phyloP scores from a whole-genome alignment of 2,113 vertebrate species.

The Odocoileus hemionus region DNA sequence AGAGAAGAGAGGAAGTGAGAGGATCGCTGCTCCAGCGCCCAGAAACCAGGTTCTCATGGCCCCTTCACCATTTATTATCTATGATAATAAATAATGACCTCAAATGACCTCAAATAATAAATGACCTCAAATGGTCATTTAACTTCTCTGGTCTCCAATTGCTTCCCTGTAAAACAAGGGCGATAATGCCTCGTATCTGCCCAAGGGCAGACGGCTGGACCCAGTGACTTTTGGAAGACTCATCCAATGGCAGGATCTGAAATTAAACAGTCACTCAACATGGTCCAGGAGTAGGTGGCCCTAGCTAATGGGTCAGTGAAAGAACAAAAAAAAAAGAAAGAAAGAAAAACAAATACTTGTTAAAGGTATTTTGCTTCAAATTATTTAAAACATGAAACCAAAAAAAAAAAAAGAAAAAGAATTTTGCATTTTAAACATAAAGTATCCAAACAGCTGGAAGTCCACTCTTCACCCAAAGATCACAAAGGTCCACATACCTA shows the following conservation, averaged over 20 bases:
- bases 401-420: neutral
- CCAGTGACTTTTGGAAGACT: neutral
- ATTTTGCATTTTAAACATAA: neutral
- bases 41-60: neutral
- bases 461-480: neutral
- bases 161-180: neutral
- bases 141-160: neutral
- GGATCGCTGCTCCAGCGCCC: rapidly evolving
- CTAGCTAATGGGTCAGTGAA: neutral
- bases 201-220: neutral
- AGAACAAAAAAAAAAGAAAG: neutral
- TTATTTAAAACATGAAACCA: neutral
- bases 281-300: neutral
- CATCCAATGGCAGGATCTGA: neutral
- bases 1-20: neutral
- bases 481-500: neutral
- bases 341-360: neutral
- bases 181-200: neutral
- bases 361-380: neutral
- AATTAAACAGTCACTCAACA: neutral
- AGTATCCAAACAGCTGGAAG: neutral
- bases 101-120: neutral
- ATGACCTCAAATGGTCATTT: neutral
- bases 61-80: neutral
- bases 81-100: neutral